Base-by-base conservation (phyloP, 2,888 invertebrate genomes). In the Tanytarsus gracilentus region DNA sequence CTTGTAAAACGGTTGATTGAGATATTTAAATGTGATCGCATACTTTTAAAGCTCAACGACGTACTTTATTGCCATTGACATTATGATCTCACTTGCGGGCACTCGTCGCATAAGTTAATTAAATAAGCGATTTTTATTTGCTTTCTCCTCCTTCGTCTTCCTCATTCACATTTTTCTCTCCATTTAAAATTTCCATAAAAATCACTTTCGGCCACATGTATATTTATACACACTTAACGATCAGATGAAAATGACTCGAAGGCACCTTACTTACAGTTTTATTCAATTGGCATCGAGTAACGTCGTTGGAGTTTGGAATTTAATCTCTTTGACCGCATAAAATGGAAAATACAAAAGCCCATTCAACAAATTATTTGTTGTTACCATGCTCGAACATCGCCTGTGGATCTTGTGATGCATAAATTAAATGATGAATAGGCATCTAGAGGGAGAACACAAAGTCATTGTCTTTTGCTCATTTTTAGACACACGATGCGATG, bases 271-370 rank as follows among this genome's bases (percentile, higher is more conserved):
- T 14, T 36, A 14, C 14, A 4, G 36, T 16, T 36, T 44, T 18
- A 44, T 44, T 44, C 11, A 44, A 11, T 18, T 9, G 11, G 18
- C 4, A 44, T 18, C n/a, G n/a, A n/a, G 23, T 21, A 18, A 18
- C 3, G 33, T 11, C n/a, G 33, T 5, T 33, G 11, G n/a, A 8
- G 48, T 11, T 23, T 29, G 51, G 51, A 51, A 51, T 51, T 51
- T 51, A 33, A 51, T 51, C 51, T 30, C 21, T 30, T 18, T 30
- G 51, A 30, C 51, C 51, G 30, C 26, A 26, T 51, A 29, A 51
- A 51, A 27, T 3, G 18, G 26, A 14, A 26, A 51, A 8, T 21
- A 51, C 30, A 51, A 51, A 51, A 51, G 30, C n/a, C 30, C 8
- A 51, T 51, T 51, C 29, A 29, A n/a, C n/a, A n/a, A n/a, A n/a